Conservation (phyloP, 2,113 vertebrate species). For the Cololabis saira region DNA sequence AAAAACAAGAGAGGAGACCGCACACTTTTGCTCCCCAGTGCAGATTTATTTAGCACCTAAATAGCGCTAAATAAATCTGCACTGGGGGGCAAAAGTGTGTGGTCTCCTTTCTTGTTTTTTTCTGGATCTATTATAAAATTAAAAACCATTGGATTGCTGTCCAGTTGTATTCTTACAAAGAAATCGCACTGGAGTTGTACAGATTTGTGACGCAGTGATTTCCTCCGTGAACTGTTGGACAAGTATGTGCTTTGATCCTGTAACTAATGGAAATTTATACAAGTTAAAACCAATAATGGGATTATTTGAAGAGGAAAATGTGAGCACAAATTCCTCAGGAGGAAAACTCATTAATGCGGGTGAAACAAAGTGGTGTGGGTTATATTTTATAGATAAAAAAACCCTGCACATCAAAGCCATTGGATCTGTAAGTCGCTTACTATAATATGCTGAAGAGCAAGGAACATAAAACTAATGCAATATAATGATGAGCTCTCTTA, state of each 20-base stretch:
- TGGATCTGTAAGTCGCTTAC: slow-evolving; percentile 22
- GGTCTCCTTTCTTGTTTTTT: too few species aligned
- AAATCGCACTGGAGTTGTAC: neutral
- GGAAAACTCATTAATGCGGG: slow-evolving; percentile 56
- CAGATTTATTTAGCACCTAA: too few species aligned
- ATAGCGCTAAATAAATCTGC: too few species aligned
- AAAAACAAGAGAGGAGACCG: too few species aligned
- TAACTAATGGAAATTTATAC: neutral
- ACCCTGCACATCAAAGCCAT: slow-evolving; percentile 46
- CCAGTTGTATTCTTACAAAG: neutral
- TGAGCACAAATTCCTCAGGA: slow-evolving; percentile 33
- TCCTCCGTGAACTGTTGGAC: neutral
- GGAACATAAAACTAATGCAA: slow-evolving; percentile 39
- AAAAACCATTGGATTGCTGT: neutral
- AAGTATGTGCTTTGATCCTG: neutral
- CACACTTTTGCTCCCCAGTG: too few species aligned
- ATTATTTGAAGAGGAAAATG: slow-evolving; percentile 22
- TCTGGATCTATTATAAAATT: neutral
- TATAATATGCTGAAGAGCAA: slow-evolving; percentile 33
- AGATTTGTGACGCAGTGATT: neutral
- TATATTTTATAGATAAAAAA: slow-evolving; percentile 55
- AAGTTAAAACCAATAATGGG: slow-evolving; percentile 8
- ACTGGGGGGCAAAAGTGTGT: too few species aligned
- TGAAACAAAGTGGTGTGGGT: slow-evolving; percentile 30
- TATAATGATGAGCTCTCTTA: slow-evolving; percentile 40